Base-by-base conservation (phyloP, 2,888 invertebrate genomes). In the Diaphora mendica region DNA sequence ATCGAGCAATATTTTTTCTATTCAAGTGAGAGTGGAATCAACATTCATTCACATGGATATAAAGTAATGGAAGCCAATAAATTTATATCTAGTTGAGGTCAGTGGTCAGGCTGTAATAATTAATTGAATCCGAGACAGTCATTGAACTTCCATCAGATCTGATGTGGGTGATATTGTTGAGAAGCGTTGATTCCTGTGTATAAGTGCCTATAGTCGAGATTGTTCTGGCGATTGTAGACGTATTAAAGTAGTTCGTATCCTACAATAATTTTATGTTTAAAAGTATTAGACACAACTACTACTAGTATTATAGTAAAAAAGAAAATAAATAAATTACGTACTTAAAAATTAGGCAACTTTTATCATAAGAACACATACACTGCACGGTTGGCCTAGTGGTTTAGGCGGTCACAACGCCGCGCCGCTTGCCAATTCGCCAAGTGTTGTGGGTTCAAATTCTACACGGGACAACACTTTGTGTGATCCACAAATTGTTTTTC, bases 111-210 rank as follows among this genome's bases (percentile, higher is more conserved):
- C 44, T 59, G 59, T 70, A 62, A 66, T 73, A 70, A 73, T 73
- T 73, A 65, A 73, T 70, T 62, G 64, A 70, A 59, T 59, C 48
- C 59, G 30, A 35, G 70, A 73, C 73, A 73, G 59, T 70, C 20
- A 70, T 70, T 26, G 59, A 73, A 67, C 23, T 59, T 51, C 23
- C 23, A 51, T 33, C 30, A 69, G 39, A 59, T n/a, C 17, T 48
- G n/a, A 42, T 68, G 73, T 55, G 73, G 59, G 70, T 33, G 69
- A 59, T 66, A 66, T 62, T 42, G 66, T 69, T 65, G 3, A 68
- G 39, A n/a, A 42, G 55, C 69, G 55, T 70, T 73, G 65, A 70
- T 70, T 66, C 44, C n/a, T 65, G n/a, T 8, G 17, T 68, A 9
- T 68, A 44, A 30, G 48, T 48, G 11, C 11, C 30, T 39, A 42